These are phyloP conservation scores for Lithophane semibrunnea DNA, from an alignment of 2,888 invertebrate genomes.

Conservation along the genomic window DNA sequence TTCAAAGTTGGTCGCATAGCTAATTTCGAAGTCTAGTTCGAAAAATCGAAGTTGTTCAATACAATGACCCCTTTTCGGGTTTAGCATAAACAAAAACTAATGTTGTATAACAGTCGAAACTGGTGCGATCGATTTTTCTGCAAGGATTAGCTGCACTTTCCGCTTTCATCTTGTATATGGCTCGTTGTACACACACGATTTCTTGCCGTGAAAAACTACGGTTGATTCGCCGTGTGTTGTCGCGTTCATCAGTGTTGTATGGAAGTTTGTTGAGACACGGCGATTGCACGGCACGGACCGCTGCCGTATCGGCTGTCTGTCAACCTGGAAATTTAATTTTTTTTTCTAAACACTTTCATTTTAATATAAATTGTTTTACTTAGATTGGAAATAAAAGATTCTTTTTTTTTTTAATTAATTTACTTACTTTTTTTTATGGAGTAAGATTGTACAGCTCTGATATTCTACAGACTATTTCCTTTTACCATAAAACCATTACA, in stretches of 20 bases:
- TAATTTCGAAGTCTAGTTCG: too few species aligned
- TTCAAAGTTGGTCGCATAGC: too few species aligned
- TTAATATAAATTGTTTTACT: too few species aligned
- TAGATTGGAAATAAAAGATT: too few species aligned
- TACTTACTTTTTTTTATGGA: neutral
- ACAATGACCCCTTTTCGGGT: too few species aligned
- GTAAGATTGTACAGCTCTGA: neutral
- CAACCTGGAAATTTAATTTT: neutral
- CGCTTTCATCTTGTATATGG: neutral
- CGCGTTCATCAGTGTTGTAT: neutral
- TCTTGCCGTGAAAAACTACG: neutral
- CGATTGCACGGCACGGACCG: neutral
- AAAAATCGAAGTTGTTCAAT: too few species aligned
- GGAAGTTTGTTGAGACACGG: neutral
- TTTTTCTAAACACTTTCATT: too few species aligned
- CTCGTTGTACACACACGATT: neutral
- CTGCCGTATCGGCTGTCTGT: neutral
- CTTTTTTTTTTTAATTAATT: too few species aligned
- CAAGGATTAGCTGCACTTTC: neutral
- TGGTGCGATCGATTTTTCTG: too few species aligned
- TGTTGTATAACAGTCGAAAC: neutral
- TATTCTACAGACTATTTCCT: constrained; percentile 9
- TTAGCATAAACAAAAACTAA: too few species aligned
- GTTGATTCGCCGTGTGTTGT: neutral
- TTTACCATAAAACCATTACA: constrained; percentile 15